Conservation (phyloP, 2,797 vertebrate genomes). For the Brotula barbata region DNA sequence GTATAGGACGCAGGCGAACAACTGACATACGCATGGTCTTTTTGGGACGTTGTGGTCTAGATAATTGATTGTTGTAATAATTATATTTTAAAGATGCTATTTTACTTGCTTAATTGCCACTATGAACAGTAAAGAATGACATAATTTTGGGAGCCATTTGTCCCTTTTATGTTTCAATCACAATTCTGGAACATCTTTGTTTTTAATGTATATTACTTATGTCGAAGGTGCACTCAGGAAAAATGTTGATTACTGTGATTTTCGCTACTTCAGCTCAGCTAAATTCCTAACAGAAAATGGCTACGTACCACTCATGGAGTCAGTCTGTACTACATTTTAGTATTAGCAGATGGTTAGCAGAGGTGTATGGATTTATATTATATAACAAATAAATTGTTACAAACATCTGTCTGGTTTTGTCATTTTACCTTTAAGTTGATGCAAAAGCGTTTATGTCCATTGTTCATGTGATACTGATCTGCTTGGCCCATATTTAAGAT, state of each 20-base stretch:
- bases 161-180: slow-evolving; percentile 4
- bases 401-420: neutral
- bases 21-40: neutral
- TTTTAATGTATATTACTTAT: slow-evolving; percentile 17
- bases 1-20: neutral
- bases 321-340: slow-evolving; percentile 6
- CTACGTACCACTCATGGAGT: slow-evolving; percentile 19
- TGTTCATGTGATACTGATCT: neutral
- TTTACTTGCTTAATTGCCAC: slow-evolving; percentile 41
- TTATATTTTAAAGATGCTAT: slow-evolving; percentile 1
- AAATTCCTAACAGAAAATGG: slow-evolving; percentile 33
- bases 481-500: too few species aligned
- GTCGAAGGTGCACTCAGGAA: slow-evolving; percentile 59
- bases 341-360: slow-evolving; percentile 7
- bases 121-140: slow-evolving; percentile 9
- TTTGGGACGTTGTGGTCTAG: neutral
- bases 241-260: slow-evolving; percentile 32
- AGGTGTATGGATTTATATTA: slow-evolving; percentile 31
- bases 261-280: slow-evolving; percentile 11
- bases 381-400: slow-evolving; percentile 61
- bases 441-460: too few species aligned
- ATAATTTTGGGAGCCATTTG: neutral
- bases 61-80: neutral
- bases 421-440: neutral
- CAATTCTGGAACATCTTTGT: slow-evolving; percentile 17